phyloP scores from a whole-genome alignment of 2,113 vertebrate species.

The Megaceryle torquata region DNA sequence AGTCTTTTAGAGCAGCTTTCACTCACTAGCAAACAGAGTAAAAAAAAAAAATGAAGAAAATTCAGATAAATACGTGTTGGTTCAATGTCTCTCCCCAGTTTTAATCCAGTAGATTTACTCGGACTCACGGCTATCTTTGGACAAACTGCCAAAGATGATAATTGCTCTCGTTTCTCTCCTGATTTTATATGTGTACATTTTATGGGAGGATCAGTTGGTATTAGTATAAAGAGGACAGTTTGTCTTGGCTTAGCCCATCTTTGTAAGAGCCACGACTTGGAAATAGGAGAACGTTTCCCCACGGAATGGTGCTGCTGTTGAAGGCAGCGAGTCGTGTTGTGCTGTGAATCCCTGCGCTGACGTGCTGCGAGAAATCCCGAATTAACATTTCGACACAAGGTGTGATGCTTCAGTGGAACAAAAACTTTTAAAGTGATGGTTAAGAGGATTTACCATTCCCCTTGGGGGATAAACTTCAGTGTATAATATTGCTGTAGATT shows the following conservation, averaged over 20 bases:
- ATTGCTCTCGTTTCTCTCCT: not conserved
- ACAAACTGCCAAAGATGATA: not conserved
- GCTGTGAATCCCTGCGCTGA: not conserved
- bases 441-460: not conserved
- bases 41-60: not conserved
- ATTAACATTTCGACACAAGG: not conserved
- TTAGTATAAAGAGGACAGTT: not conserved
- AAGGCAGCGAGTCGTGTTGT: not conserved
- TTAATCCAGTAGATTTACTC: not conserved
- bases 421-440: not conserved
- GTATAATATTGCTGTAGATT: not conserved
- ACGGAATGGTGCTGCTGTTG: constrained; percentile 1
- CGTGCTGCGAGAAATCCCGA: not conserved
- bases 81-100: not conserved
- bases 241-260: constrained; percentile 2
- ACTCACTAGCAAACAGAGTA: not conserved
- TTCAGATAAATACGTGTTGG: not conserved
- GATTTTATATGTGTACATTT: not conserved
- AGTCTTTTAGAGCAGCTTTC: not conserved
- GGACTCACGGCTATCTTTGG: not conserved
- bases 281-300: constrained; percentile 2
- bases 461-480: not conserved
- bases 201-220: not conserved
- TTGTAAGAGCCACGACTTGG: not conserved
- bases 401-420: not conserved